Conservation (phyloP, 1,140 invertebrate genomes). For the Lamellibrachia luymesi region DNA sequence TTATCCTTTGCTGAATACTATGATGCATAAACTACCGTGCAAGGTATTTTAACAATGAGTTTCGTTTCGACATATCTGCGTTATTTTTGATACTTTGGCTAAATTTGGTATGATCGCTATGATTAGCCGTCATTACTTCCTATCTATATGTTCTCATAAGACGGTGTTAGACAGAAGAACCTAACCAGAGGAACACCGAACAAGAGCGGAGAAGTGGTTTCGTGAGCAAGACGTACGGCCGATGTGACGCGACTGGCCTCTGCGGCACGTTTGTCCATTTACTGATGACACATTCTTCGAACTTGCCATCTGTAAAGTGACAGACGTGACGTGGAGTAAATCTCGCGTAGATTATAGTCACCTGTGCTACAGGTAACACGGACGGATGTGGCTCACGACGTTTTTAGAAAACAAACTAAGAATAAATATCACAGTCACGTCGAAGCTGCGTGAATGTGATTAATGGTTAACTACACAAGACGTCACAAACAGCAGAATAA, state of each 20-base stretch:
- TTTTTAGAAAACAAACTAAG: not conserved
- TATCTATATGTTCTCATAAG: no score
- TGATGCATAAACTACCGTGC: no score
- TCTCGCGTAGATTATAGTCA: not conserved
- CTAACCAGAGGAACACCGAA: not conserved
- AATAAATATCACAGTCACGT: not conserved
- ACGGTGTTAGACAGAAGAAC: not conserved
- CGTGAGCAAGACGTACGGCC: not conserved
- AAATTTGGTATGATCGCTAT: no score
- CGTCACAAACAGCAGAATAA: not conserved
- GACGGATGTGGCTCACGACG: not conserved
- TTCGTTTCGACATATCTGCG: no score
- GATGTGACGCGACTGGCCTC: not conserved
- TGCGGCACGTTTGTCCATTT: not conserved
- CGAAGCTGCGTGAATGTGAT: no score
- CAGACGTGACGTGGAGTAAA: not conserved
- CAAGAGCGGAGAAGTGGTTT: not conserved
- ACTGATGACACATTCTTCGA: conserved; percentile 1
- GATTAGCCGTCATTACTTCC: no score
- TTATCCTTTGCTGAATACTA: not conserved
- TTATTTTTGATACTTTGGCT: no score
- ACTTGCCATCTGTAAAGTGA: not conserved
- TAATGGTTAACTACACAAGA: not conserved
- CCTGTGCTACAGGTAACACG: not conserved
- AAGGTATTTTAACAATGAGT: no score